Evolutionary conservation across 1,140 invertebrate species (phyloP), one percentile per base, ranked within the genome.

Genomic region (Magallana gigas): DNA sequence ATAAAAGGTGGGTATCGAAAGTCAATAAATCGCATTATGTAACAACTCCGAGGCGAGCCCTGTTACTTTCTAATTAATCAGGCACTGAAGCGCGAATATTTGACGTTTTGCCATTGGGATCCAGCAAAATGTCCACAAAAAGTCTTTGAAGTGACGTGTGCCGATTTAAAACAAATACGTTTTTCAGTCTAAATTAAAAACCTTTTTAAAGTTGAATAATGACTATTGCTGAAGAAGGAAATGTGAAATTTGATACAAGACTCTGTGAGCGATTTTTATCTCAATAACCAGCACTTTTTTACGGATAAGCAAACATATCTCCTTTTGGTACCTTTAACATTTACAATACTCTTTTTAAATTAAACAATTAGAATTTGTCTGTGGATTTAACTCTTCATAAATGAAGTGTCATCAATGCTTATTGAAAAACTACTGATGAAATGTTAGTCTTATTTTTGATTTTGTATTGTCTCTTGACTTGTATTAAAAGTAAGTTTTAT

Each of bases 21-120:
- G 68, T 76, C 68, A 76, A 76, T 76, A 76, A 29, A 76, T 76
- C 12, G 18, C 18, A 76, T 76, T 76, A 76, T 76, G 68, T 76
- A 76, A 76, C 68, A 11, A 29, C 23, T 29, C 23, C 8, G 68
- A 76, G 68, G 68, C 68, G 68, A 76, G 23, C 68, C 68, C 36
- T 76, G 68, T 76, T 76, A 36, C 68, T 76, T 48, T 76, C 68
- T 76, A 76, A 76, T 76, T 76, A 76, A 76, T 76, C 68, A 76
- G 68, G 68, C 36, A 29, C 23, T 76, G 68, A 76, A 76, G 68
- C 68, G 68, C 18, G 68, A 76, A 76, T 29, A 76, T 76, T 76
- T 76, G 68, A 76, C 68, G 36, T 29, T 18, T 76, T 12, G 11
- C 14, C 23, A 76, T 76, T 76, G 8, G 36, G 9, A 76, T 11